Conservation (phyloP, 2,888 invertebrate species). For the Spialia ferax region DNA sequence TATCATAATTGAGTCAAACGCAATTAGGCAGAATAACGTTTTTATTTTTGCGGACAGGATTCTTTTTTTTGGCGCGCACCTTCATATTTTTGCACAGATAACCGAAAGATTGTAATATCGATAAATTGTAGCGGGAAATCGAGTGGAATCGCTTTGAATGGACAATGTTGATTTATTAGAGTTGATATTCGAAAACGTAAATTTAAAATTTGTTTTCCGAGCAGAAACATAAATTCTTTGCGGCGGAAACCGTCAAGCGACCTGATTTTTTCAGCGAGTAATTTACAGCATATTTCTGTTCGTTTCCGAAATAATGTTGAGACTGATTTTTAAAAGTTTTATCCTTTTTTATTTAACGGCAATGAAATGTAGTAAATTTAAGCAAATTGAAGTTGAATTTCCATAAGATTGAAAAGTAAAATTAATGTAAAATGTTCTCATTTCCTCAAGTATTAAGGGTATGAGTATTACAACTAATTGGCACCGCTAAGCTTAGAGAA, state of each 20-base stretch:
- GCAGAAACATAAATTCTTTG: constrained; percentile 51
- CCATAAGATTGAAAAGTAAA: no score
- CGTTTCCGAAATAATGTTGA: constrained; percentile 42
- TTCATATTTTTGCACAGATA: constrained; percentile 54
- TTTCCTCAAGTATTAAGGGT: no score
- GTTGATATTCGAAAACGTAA: constrained; percentile 48
- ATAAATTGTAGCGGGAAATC: constrained; percentile 55
- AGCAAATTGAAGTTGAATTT: no score
- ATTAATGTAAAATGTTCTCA: no score
- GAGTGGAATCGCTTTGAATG: constrained; percentile 57
- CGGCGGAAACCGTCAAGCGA: constrained; percentile 39
- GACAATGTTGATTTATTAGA: constrained; percentile 57
- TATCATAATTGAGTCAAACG: constrained; percentile 49
- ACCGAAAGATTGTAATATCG: constrained; percentile 54
- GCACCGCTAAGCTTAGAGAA: no score
- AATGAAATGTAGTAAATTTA: background rate
- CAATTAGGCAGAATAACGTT: constrained; percentile 48
- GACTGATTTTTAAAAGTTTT: constrained; percentile 32
- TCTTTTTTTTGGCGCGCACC: constrained; percentile 47
- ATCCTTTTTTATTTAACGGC: constrained; percentile 7
- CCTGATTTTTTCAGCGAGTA: constrained; percentile 44
- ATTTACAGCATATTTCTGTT: constrained; percentile 35
- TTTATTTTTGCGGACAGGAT: constrained; percentile 40
- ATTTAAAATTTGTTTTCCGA: constrained; percentile 42
- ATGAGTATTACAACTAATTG: no score